These are phyloP conservation scores for Panulirus ornatus DNA, from an alignment of 1,140 invertebrate genomes.

Conservation along the genomic window DNA sequence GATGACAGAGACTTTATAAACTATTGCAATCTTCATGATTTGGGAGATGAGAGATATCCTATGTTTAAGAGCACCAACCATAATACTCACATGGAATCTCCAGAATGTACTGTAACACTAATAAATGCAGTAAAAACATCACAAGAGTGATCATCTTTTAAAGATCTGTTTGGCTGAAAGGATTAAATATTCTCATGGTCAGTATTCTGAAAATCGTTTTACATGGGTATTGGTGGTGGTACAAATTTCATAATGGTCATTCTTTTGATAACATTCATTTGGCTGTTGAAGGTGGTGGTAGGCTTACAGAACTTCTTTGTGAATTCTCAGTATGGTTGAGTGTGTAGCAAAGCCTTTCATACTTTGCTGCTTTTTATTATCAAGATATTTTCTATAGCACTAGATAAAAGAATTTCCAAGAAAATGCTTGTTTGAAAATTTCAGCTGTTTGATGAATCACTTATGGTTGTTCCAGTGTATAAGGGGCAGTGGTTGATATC, in stretches of 20 bases:
- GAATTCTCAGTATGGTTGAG: too few relatives aligned
- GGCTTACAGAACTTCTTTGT: not conserved
- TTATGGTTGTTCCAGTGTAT: too few relatives aligned
- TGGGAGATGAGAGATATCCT: not conserved
- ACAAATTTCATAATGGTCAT: too few relatives aligned
- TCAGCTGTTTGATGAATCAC: too few relatives aligned
- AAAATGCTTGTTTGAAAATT: too few relatives aligned
- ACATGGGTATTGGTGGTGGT: not conserved
- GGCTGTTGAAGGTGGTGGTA: not conserved
- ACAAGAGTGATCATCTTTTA: not conserved
- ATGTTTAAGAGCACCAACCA: not conserved
- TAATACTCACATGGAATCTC: not conserved
- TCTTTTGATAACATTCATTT: not conserved
- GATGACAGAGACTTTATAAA: not conserved
- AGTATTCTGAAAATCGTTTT: not conserved
- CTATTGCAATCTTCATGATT: not conserved
- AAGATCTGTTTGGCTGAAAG: not conserved
- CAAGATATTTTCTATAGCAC: too few relatives aligned
- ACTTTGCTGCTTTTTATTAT: too few relatives aligned
- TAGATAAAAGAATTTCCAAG: too few relatives aligned
- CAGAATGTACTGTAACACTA: not conserved
- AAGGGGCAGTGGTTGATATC: too few relatives aligned
- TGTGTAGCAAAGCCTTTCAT: not conserved
- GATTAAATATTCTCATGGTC: not conserved
- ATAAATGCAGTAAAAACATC: not conserved